Base-by-base conservation (phyloP, 2,797 vertebrate genomes). In the Galago senegalensis region DNA sequence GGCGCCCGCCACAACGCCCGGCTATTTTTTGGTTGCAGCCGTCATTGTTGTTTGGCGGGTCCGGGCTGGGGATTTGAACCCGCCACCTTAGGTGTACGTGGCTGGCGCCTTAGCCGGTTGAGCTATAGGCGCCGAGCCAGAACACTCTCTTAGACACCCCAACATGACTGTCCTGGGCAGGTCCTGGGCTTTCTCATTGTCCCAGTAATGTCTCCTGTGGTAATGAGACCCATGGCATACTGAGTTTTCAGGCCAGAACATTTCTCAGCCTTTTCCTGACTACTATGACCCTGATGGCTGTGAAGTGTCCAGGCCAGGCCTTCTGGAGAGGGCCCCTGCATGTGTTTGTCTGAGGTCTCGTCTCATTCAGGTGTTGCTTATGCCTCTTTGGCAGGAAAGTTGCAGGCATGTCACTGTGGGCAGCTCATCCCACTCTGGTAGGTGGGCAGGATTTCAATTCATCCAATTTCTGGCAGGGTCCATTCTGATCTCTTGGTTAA, bases 391-490 rank as follows among this genome's bases (percentile, higher is more conserved):
- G 61, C 69, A 7, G 73, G 70, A 25, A 63, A 40, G 31, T n/a
- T 14, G 0, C 25, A 21, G 58, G 4, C 9, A 29, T 23, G 60
- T 10, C 3, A 3, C 27, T 27, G 1, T 5, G 14, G 25, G n/a
- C 49, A 21, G n/a, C 34, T n/a, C 3, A 0, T 9, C 13, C 5
- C 11, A 25, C 21, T n/a, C 12, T 17, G 0, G 17, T 1, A 25
- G 69, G 53, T 18, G 65, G 40, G 8, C 21, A 9, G 58, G 63
- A 9, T 29, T 3, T 14, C 1, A 0, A 7, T 2, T 0, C 9
- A 11, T 8, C 40, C 25, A 7, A 14, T 11, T 65, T 21, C 60
- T 0, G 0, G 0, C 3, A 8, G 37, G 13, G 7, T 63, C 80
- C 58, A 9, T 40, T 40, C 9, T 20, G 72, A 37, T 63, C 2